Evolutionary conservation across 2,888 invertebrate species (phyloP), one percentile per base, ranked within the genome.

Genomic region (Octonoba sinensis): DNA sequence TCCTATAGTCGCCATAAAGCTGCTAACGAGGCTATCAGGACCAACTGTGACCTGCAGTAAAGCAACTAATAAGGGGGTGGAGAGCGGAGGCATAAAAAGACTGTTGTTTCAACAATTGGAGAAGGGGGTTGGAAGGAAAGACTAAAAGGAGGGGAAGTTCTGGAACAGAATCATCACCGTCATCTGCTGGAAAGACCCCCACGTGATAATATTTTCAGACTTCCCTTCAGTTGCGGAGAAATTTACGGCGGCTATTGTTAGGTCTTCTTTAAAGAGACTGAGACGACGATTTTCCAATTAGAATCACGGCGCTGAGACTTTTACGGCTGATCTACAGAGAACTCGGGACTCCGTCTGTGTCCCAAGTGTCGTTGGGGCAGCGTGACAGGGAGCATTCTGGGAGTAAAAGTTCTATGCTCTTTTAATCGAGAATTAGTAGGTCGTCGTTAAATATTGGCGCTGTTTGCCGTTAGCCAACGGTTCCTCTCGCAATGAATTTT

Each of bases 1-100:
- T 81, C 73, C 79, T 81, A 69, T 73, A 69, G 79, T 67, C 67
- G 73, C 79, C 79, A 81, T 81, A 81, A 81, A 81, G 79, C 79
- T 81, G 79, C 79, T 81, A 81, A 81, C 73, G 79, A 81, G 79
- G 73, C 79, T 81, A 81, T 81, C 79, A 81, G 73, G 73, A 57
- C 79, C 79, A 81, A 81, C 79, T 81, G 79, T 69, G 79, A 69
- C 79, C 79, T 22, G 79, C 79, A 81, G 73, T 81, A 81, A 81
- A 81, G 79, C 79, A 73, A 69, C 73, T 73, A 81, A 73, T 74
- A 81, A 72, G 79, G 73, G 79, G 79, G 79, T 66, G 65, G 78
- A 72, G 78, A 65, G 71, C 51, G 20, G 49, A 16, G 62, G 78
- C 78, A 78, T 78, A 78, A 78, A 78, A 78, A 78, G 78, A 71